Conservation (phyloP, 2,113 vertebrate genomes). For the Nanorana parkeri region DNA sequence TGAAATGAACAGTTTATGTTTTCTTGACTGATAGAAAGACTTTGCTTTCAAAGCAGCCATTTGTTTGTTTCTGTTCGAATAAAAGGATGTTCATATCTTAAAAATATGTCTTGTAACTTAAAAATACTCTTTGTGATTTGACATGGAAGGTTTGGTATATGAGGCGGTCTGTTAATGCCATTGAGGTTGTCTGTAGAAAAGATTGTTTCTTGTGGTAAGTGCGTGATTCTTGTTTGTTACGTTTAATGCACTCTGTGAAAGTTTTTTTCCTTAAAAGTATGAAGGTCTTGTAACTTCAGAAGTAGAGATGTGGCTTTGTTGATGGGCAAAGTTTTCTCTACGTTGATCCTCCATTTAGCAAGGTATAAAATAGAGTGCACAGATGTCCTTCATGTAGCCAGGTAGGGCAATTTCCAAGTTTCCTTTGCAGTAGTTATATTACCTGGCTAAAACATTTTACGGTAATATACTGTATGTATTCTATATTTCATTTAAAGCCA, state of each 20-base stretch:
- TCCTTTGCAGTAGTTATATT: no score
- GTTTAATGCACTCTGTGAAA: conserved; percentile 20
- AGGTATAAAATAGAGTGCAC: background rate
- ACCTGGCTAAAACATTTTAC: no score
- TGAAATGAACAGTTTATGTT: conserved; percentile 46
- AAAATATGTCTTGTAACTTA: conserved; percentile 38
- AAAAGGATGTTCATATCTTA: conserved; percentile 46
- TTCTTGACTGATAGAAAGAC: conserved; percentile 37
- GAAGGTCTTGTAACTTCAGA: conserved; percentile 2
- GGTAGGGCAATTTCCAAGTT: no score
- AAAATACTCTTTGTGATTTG: conserved; percentile 22
- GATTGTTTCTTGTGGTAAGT: conserved; percentile 2
- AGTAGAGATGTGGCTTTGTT: background rate
- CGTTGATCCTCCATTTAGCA: background rate
- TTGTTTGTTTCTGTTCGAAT: conserved; percentile 36
- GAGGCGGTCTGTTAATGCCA: conserved; percentile 32
- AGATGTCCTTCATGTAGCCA: no score
- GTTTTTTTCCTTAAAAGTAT: background rate
- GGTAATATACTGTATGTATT: no score
- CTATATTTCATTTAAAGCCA: no score
- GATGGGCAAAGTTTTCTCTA: background rate
- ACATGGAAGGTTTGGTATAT: conserved; percentile 13
- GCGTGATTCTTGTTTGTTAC: conserved; percentile 16
- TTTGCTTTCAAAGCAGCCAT: conserved; percentile 42
- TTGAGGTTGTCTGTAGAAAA: conserved; percentile 37